Evolutionary conservation across 2,888 invertebrate genomes (phyloP).

Genomic region (Glaucopsyche alexis): DNA sequence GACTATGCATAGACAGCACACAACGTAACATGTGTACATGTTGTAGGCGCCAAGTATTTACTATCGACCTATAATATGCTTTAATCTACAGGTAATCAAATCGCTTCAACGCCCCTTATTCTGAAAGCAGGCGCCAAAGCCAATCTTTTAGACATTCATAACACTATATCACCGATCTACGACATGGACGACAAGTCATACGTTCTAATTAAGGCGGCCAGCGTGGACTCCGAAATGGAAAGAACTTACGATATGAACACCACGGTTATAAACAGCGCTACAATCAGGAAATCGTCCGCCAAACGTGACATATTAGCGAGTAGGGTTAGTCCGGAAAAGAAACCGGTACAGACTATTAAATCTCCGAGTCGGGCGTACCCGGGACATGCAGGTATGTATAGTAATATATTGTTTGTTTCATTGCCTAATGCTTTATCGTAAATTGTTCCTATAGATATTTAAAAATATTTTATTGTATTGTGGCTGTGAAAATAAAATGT

Average conservation of each 20-base stretch:
- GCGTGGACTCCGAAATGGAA: slow-evolving; percentile 46
- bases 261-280: slow-evolving; percentile 62
- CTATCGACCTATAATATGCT: not conserved
- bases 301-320: slow-evolving; percentile 62
- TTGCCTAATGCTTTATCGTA: not conserved
- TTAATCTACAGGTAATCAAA: slow-evolving; percentile 52
- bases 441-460: not conserved
- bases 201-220: slow-evolving; percentile 51
- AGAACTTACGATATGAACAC: slow-evolving; percentile 55
- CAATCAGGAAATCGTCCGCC: slow-evolving; percentile 54
- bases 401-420: not conserved
- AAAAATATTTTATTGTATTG: not conserved
- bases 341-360: slow-evolving; percentile 45
- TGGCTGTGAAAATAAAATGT: not conserved
- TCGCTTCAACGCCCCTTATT: slow-evolving; percentile 68
- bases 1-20: too few species aligned
- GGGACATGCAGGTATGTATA: slow-evolving; percentile 49
- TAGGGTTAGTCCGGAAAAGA: slow-evolving; percentile 57
- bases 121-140: slow-evolving; percentile 50
- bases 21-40: too few species aligned
- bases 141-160: slow-evolving; percentile 60
- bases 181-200: slow-evolving; percentile 65
- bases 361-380: slow-evolving; percentile 47
- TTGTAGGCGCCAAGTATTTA: too few species aligned
- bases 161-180: slow-evolving; percentile 71